Evolutionary conservation across 2,797 vertebrate species (phyloP), one percentile per base, ranked within the genome.

Genomic region (Catharus ustulatus): DNA sequence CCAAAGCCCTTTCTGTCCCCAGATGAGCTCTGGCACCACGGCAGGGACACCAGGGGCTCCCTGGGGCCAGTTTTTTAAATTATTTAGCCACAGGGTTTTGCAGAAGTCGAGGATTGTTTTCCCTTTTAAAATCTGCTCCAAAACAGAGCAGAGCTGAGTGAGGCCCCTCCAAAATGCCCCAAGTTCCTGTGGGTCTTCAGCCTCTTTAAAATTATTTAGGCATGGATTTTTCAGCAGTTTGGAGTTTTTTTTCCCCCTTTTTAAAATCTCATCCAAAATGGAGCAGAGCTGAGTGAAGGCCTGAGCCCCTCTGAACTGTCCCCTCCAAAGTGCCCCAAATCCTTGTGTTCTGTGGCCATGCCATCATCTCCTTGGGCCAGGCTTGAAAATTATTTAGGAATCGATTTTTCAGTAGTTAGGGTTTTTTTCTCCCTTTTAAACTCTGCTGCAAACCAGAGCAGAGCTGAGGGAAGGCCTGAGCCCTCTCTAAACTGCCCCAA

Each of bases 341-440:
- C 10, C 15, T 5, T 27, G 20, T 14, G 52, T 45, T 4, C 52
- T 32, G 18, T 0, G n/a, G 32, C 20, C 7, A 15, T 0, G 5
- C 6, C 24, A 0, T 34, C 55, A 43, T 0, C 16, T 24, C 13
- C 18, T 24, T 13, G 12, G 23, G 21, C 5, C 14, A 15, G 24
- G 7, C 10, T 45, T 45, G 6, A 21, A 7, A 29, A 2, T 13
- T 5, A n/a, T 34, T 58, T 8, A 40, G 8, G 26, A 13, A 17
- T 0, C 3, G 30, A 38, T 29, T 68, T 45, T 29, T 0, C n/a
- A 30, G 30, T 2, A 42, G 3, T 17, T 46, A 0, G 5, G 15
- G 17, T 10, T 42, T 20, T 26, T 34, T 24, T 23, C 22, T 4
- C 15, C 29, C 14, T 40, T 64, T 46, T 18, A 11, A 69, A 14